Base-by-base conservation (phyloP, 2,888 invertebrate genomes). In the Caenorhabditis sp. region DNA sequence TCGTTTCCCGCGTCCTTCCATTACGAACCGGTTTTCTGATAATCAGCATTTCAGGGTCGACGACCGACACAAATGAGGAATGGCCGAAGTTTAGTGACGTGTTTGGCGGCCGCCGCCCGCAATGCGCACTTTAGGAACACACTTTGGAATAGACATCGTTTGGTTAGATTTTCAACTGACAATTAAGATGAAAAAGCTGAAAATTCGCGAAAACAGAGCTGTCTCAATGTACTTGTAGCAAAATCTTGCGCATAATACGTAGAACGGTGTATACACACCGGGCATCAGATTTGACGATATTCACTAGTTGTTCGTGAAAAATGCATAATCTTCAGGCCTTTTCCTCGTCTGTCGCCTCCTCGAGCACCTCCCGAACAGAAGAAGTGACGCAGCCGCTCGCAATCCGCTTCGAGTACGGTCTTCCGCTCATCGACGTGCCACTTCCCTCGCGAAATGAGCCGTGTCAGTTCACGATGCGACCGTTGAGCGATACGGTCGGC, bases 401-500 rank as follows among this genome's bases (percentile, higher is more conserved):
- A 1, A 70, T 83, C n/a, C 72, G 76, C 1, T 82, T 79, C 61
- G 82, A 85, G 17, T 68, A 81, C 61, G 88, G 88, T 3, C 81
- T 88, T 9, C 88, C 88, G 15, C 80, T 81, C 8, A 59, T 88
- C n/a, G 81, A 83, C 15, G 79, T 88, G 15, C 86, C 87, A 15
- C 79, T 88, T 11, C 88, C 88, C 1, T 88, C 88, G 1, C 53
- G 87, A 61, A 66, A 73, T 22, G 88, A 88, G 62, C 59, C 74
- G 13, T 88, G 88, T 50, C 86, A 85, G 56, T 87, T 87, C 77
- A 77, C 82, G n/a, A 73, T 87, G 72, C 65, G 86, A 15, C 87
- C 87, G 11, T 62, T 87, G 43, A 81, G 82, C 43, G 88, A 88
- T 48, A 85, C 83, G 1, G 80, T 88, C 22, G 86, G 86, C 9